Conservation (phyloP, 2,888 invertebrate species). For the Dyspetes luteomarginatus region DNA sequence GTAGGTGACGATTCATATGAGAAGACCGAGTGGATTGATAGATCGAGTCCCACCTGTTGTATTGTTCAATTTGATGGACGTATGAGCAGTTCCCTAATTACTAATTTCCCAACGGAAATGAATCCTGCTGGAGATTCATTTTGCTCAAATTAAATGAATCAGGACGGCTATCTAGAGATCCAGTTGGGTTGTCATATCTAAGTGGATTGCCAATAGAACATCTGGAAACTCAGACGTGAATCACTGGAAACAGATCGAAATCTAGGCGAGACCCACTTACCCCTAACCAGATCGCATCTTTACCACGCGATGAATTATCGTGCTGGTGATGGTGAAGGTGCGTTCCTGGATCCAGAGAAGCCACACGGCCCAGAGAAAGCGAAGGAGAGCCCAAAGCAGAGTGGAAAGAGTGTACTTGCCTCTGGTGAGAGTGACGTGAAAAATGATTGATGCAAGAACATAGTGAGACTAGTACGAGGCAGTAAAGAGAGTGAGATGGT, state of each 20-base stretch:
- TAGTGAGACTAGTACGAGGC: background rate
- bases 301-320: slow-evolving; percentile 21
- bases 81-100: too few species aligned
- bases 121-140: background rate
- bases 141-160: too few species aligned
- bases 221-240: background rate
- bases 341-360: slow-evolving; percentile 5
- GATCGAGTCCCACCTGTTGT: too few species aligned
- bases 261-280: too few species aligned
- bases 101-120: background rate
- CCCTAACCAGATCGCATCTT: too few species aligned
- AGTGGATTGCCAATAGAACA: too few species aligned
- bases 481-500: background rate
- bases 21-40: too few species aligned
- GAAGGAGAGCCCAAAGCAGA: background rate
- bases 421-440: slow-evolving; percentile 23
- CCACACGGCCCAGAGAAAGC: slow-evolving; percentile 8
- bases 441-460: slow-evolving; percentile 28
- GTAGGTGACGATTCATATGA: too few species aligned
- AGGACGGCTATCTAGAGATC: too few species aligned
- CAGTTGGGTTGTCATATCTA: too few species aligned
- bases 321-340: background rate
- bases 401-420: slow-evolving; percentile 11
- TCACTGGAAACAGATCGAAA: too few species aligned
- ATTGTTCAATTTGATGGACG: too few species aligned